Evolutionary conservation across 2,113 vertebrate species (phyloP), one percentile per base, ranked within the genome.

Genomic region (Meleagris gallopavo): DNA sequence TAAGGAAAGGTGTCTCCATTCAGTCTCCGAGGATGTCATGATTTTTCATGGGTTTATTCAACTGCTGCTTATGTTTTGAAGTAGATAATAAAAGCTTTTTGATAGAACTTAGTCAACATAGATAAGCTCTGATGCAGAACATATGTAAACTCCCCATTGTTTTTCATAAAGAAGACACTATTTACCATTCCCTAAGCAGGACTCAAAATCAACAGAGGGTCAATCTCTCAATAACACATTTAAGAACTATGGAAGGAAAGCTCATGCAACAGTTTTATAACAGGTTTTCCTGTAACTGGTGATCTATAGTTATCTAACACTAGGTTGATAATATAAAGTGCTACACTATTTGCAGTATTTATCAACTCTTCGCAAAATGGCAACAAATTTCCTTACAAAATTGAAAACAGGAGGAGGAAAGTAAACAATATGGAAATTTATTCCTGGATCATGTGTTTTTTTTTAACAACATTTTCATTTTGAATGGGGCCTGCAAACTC

Each of bases 181-280:
- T n/a, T n/a, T n/a, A n/a, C n/a, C n/a, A n/a, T n/a, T n/a, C n/a
- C n/a, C n/a, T n/a, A n/a, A n/a, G n/a, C n/a, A n/a, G n/a, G n/a
- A n/a, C n/a, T n/a, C n/a, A n/a, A n/a, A n/a, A n/a, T n/a, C 46
- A 79, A 13, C 0, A 3, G 20, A 73, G 76, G 18, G 3, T 3
- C 13, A 10, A 65, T 11, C 13, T 78, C 21, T 70, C 29, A 81
- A 41, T 22, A 58, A 32, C 16, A 29, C 17, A 29, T 9, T 48
- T 50, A 9, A 78, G 61, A 82, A 40, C 9, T 60, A n/a, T 57
- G 18, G 3, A 27, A 40, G 21, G 84, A 69, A 78, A 82, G 4
- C 57, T 87, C 21, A 66, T 27, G 29, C 5, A n/a, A 21, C 22
- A 61, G 24, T 66, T 88, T 74, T 61, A 65, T 18, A 85, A 45